Conservation (phyloP, 2,797 vertebrate genomes). For the Myotis daubentonii region DNA sequence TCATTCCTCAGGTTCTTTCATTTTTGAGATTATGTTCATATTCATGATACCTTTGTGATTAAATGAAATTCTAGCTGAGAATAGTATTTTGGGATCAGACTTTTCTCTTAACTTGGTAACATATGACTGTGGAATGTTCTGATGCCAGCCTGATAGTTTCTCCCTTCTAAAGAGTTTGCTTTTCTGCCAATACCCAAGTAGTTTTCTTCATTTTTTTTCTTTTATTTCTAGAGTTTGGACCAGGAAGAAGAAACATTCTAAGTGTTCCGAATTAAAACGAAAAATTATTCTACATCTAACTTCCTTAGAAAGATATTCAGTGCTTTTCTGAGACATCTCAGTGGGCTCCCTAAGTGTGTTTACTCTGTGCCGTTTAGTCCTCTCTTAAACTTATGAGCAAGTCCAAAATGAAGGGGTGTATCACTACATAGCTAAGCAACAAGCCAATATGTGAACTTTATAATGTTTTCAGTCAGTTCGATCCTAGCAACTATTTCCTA, state of each 20-base stretch:
- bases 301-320: no score
- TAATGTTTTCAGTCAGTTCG: no score
- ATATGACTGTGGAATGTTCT: neutral
- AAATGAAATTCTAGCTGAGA: neutral
- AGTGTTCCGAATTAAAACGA: no score
- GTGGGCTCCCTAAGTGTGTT: no score
- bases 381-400: no score
- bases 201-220: neutral
- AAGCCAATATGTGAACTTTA: no score
- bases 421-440: no score
- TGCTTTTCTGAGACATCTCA: no score
- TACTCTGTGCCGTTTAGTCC: no score
- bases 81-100: neutral
- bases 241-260: neutral
- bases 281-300: no score
- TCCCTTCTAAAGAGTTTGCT: neutral
- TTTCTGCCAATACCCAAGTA: neutral
- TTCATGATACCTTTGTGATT: neutral
- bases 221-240: neutral
- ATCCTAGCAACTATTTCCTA: no score
- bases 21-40: neutral
- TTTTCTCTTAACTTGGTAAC: neutral
- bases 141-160: neutral
- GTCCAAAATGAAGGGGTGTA: no score
- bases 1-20: neutral